These are phyloP conservation scores for Phaonia tiefii DNA, from an alignment of 2,888 invertebrate species.

Conservation along the genomic window DNA sequence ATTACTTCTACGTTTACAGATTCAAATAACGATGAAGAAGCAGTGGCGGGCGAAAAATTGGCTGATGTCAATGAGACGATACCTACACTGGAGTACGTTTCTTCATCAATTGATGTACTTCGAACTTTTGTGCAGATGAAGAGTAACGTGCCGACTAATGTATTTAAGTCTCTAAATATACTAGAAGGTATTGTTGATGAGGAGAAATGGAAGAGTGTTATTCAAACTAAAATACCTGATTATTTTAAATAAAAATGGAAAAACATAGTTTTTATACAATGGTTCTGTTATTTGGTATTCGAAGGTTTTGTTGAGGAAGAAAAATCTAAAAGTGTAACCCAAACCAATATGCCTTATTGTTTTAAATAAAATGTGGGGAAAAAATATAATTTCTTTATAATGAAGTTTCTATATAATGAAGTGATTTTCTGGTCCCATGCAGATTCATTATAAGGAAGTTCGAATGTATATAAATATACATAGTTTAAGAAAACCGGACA, in stretches of 20 bases:
- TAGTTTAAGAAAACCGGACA: no score
- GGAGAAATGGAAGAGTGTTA: slow-evolving; percentile 17
- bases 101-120: slow-evolving; percentile 55
- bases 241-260: slow-evolving; percentile 1
- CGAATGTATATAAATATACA: no score
- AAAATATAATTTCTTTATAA: no score
- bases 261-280: no score
- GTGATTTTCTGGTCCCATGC: no score
- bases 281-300: no score
- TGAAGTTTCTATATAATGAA: no score
- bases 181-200: slow-evolving; percentile 9
- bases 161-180: slow-evolving; percentile 16
- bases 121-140: slow-evolving; percentile 49
- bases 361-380: no score
- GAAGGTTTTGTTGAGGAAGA: no score
- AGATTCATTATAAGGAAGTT: no score
- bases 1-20: slow-evolving; percentile 14
- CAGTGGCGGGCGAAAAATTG: slow-evolving; percentile 12
- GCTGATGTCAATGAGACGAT: slow-evolving; percentile 37
- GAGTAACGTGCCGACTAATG: slow-evolving; percentile 19
- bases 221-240: slow-evolving; percentile 11
- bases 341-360: no score
- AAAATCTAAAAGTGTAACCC: no score
- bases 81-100: slow-evolving; percentile 55
- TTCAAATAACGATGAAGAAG: slow-evolving; percentile 4